Conservation (phyloP, 2,888 invertebrate genomes). For the Phlogophora meticulosa region DNA sequence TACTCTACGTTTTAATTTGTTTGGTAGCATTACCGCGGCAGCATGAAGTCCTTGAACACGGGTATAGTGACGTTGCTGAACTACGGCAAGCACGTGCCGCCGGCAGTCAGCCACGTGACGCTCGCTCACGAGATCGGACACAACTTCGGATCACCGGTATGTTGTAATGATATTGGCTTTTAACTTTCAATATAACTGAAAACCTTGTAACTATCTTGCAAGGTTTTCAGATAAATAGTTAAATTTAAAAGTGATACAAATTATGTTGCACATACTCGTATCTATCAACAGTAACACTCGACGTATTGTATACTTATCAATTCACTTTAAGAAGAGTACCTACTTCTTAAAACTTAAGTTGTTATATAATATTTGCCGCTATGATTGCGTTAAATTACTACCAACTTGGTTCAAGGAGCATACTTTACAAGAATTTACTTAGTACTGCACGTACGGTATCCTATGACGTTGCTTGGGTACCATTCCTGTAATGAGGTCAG, state of each 20-base stretch:
- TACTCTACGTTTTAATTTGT: slow-evolving; percentile 22
- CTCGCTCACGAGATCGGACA: slow-evolving; percentile 99
- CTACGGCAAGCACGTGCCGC: slow-evolving; percentile 99
- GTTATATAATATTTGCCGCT: slow-evolving; percentile 11
- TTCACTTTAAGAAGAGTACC: too few species aligned
- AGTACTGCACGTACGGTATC: slow-evolving; percentile 13
- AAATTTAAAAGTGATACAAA: slow-evolving; percentile 5
- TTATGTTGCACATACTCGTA: background rate
- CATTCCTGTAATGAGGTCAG: slow-evolving; percentile 5
- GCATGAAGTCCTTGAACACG: slow-evolving; percentile 98
- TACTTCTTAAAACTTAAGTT: slow-evolving; percentile 4
- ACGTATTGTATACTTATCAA: too few species aligned
- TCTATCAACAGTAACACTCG: too few species aligned
- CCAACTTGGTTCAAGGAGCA: slow-evolving; percentile 34
- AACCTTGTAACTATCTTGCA: slow-evolving; percentile 24
- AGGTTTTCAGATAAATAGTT: slow-evolving; percentile 16
- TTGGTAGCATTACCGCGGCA: slow-evolving; percentile 97
- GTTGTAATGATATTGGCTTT: slow-evolving; percentile 47
- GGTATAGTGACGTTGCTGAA: slow-evolving; percentile 99
- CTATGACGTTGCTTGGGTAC: slow-evolving; percentile 10
- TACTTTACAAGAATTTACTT: slow-evolving; percentile 38
- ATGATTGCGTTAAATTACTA: slow-evolving; percentile 18
- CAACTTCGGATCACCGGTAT: slow-evolving; percentile 99
- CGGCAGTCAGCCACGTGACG: slow-evolving; percentile 99
- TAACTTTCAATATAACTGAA: slow-evolving; percentile 32